Conservation (phyloP, 2,113 vertebrate species). For the Charadrius vociferus region DNA sequence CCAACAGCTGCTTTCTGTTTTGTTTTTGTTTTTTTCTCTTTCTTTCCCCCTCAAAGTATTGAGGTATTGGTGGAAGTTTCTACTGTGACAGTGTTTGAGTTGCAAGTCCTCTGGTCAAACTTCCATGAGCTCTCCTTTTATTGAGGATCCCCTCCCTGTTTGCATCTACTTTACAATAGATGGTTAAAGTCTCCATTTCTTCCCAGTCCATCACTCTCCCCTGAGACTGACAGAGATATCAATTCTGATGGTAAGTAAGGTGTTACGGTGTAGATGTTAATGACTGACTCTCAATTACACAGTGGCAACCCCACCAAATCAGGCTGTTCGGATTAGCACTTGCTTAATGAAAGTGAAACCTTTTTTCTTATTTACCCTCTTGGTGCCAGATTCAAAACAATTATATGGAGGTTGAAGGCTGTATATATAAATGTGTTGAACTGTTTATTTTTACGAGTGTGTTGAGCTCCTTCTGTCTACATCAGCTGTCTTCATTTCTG, state of each 20-base stretch:
- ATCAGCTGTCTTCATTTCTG: not conserved
- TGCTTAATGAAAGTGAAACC: not conserved
- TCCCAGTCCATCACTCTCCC: not conserved
- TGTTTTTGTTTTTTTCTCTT: not conserved
- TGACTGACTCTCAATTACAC: not conserved
- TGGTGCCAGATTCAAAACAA: not conserved
- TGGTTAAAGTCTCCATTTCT: not conserved
- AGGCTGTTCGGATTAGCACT: not conserved
- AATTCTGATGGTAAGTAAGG: not conserved
- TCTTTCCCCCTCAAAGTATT: not conserved
- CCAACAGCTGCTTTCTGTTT: not conserved
- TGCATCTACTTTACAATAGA: not conserved
- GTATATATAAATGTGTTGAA: not conserved
- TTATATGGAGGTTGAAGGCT: not conserved
- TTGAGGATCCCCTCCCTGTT: not conserved
- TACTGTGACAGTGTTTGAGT: not conserved
- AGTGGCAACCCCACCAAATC: not conserved
- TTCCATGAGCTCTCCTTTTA: not conserved
- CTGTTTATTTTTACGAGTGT: not conserved
- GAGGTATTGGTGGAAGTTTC: not conserved
- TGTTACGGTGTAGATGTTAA: not conserved
- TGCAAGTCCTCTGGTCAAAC: not conserved
- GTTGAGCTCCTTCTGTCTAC: not conserved
- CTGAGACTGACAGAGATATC: not conserved
- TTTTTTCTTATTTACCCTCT: not conserved